Evolutionary conservation across 2,888 invertebrate genomes (phyloP).

Genomic region (Drosophila colorata): DNA sequence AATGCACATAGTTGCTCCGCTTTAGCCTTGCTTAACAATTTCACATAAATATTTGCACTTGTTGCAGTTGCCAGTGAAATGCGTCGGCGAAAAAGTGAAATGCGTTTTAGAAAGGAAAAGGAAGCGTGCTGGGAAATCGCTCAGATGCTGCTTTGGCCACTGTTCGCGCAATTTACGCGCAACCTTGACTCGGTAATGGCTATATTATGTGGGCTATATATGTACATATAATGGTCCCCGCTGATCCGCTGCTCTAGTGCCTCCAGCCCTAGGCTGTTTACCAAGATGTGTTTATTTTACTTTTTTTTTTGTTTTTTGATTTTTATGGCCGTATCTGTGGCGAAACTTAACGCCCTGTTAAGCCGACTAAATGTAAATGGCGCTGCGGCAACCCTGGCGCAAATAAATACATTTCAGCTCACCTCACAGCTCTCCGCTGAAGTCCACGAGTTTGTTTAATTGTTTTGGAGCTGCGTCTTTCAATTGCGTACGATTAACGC

Average conservation of each 20-base stretch:
- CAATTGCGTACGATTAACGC: conserved; percentile 72
- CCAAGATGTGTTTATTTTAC: conserved; percentile 45
- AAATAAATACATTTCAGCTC: conserved; percentile 57
- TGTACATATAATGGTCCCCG: neutral
- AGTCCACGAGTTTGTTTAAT: conserved; percentile 29
- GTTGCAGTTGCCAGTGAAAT: conserved; percentile 40
- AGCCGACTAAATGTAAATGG: conserved; percentile 69
- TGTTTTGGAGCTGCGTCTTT: conserved; percentile 55
- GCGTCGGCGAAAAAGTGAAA: conserved; percentile 74
- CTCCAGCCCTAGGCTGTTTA: conserved; percentile 33
- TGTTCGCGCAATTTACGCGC: conserved; percentile 45
- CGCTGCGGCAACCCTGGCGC: conserved; percentile 67
- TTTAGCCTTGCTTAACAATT: conserved; percentile 55
- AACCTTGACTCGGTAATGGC: conserved; percentile 77
- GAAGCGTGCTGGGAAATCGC: conserved; percentile 41
- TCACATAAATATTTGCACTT: conserved; percentile 65
- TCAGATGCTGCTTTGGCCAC: conserved; percentile 4
- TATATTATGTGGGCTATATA: conserved; percentile 38
- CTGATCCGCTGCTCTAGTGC: conserved; percentile 20
- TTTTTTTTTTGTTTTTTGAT: conserved; percentile 32
- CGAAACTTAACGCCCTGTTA: conserved; percentile 81
- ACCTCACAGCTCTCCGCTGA: neutral
- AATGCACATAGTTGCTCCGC: conserved; percentile 41
- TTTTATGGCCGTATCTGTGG: conserved; percentile 59
- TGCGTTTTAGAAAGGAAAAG: conserved; percentile 76